These are phyloP conservation scores for Misgurnus mizolepis DNA, from an alignment of 2,113 vertebrate genomes.

Conservation along the genomic window DNA sequence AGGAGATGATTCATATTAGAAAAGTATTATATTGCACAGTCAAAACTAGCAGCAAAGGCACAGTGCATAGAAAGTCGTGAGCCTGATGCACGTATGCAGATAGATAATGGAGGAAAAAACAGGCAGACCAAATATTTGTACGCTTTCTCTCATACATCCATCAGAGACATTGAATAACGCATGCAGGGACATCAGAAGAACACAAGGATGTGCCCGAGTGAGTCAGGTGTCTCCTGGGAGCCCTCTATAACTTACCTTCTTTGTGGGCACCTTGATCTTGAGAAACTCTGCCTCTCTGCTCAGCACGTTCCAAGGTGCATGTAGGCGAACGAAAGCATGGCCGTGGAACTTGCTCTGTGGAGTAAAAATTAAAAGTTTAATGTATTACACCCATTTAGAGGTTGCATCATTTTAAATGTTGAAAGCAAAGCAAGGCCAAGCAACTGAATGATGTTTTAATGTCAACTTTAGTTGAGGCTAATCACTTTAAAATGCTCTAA, in stretches of 20 bases:
- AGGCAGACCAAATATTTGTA: background rate
- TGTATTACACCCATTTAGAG: too few relatives aligned
- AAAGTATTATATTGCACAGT: background rate
- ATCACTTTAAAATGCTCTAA: too few relatives aligned
- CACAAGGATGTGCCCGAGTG: background rate
- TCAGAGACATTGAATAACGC: background rate
- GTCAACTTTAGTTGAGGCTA: too few relatives aligned
- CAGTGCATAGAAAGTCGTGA: too few relatives aligned
- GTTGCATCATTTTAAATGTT: too few relatives aligned
- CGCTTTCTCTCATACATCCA: background rate
- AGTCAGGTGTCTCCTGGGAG: background rate
- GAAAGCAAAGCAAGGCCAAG: too few relatives aligned
- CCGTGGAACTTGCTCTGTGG: conserved; percentile 78
- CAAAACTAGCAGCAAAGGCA: background rate
- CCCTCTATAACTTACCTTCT: conserved; percentile 77
- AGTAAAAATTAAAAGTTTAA: background rate
- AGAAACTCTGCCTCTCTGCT: conserved; percentile 95
- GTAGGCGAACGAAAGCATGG: conserved; percentile 87
- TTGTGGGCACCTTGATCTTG: conserved; percentile 97
- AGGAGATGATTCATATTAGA: background rate
- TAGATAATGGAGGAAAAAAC: too few relatives aligned
- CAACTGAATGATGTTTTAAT: too few relatives aligned
- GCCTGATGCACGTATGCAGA: too few relatives aligned
- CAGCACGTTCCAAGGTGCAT: conserved; percentile 93
- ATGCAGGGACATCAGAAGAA: background rate